Evolutionary conservation across 1,140 invertebrate genomes (phyloP), one percentile per base, ranked within the genome.

Genomic region (Drosophila setifemur): DNA sequence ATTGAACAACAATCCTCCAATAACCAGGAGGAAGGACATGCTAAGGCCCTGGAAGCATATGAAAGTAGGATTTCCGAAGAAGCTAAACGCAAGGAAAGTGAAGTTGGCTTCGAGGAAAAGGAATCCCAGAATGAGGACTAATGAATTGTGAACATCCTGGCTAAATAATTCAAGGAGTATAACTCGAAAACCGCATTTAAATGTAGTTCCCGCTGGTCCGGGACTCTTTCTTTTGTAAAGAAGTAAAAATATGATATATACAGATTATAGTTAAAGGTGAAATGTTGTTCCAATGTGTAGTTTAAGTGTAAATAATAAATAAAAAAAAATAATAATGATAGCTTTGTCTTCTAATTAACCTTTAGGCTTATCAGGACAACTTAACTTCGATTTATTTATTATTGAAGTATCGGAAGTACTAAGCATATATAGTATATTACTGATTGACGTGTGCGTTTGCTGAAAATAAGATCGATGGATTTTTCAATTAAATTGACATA

Each of bases 11-110:
- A 23, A 8, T 16, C n/a, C 0, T 2, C 8, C 0, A 52, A 55
- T 11, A 9, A 21, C 2, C 57, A 78, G 16, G 79, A 78, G 35
- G 37, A 43, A 1, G 78, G 73, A 3, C 31, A 45, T 7, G n/a
- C 60, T 4, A 73, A 83, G n/a, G 48, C 57, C 11, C 9, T 43
- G n/a, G 53, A 79, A 14, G 57, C 52, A 2, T 43, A 33, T 4
- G 12, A 9, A n/a, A 39, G 26, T 2, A 26, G 47, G 5, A 14
- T 37, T 6, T n/a, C 39, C 2, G 26, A 44, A 2, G 25, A 55
- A 9, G 35, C 25, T 3, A 61, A 40, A 4, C 48, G 23, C 4
- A 47, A 40, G 2, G 35, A 53, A 39, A 67, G 21, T 11, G 23
- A 33, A 57, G 29, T 35, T n/a, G 26, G 11, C 3, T 5, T 21